Conservation (phyloP, 2,113 vertebrate species). For the Coptodon rendalli region DNA sequence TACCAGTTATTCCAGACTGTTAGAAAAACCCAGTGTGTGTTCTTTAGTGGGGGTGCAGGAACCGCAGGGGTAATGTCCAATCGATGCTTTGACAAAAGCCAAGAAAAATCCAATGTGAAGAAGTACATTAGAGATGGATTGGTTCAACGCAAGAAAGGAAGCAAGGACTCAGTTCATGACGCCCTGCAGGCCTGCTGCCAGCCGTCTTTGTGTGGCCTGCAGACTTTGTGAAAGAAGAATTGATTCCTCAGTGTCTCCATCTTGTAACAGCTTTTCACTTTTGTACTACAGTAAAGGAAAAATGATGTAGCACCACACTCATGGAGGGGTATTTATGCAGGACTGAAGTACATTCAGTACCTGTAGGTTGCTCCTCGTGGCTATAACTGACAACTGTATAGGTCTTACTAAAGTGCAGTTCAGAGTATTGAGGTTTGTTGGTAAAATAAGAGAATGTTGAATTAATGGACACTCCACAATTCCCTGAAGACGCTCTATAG, state of each 20-base stretch:
- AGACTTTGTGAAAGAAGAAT: background rate
- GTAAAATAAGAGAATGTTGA: background rate
- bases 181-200: background rate
- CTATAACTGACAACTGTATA: background rate
- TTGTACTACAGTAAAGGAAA: background rate
- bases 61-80: background rate
- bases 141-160: background rate
- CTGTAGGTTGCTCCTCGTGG: background rate
- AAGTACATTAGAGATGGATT: slow-evolving; percentile 1
- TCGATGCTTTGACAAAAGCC: slow-evolving; percentile 9
- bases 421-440: background rate
- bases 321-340: background rate
- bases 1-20: background rate
- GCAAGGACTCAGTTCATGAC: background rate
- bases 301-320: background rate
- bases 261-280: background rate
- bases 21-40: background rate
- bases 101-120: background rate
- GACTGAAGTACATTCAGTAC: background rate
- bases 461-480: background rate
- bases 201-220: background rate
- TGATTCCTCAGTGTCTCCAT: background rate
- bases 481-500: background rate
- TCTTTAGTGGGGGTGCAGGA: background rate
- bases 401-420: background rate